Percentiles rank a stretch among this genome's conserved stretches.
These are phyloP conservation scores for Limenitis camilla DNA, from an alignment of 2,888 invertebrate species.

Conservation along the genomic window DNA sequence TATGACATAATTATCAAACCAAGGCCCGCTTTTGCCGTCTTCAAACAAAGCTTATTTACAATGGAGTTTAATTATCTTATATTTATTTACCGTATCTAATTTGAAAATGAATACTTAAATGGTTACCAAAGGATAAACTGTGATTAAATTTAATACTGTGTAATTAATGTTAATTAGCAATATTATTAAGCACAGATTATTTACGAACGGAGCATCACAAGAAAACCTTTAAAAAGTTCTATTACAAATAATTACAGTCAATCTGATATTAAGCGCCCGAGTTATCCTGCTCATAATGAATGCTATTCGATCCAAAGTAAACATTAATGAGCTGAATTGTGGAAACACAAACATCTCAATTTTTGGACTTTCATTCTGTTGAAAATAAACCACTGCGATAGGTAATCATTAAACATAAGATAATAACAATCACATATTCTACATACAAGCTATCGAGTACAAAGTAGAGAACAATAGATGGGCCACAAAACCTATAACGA, in stretches of 20 bases:
- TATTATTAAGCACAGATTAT: too few species aligned
- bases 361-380: background rate
- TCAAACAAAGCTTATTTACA: constrained; percentile 23
- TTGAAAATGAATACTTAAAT: constrained; percentile 9
- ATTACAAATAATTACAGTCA: too few species aligned
- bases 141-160: constrained; percentile 6
- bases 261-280: too few species aligned
- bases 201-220: too few species aligned
- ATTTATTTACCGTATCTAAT: constrained; percentile 14
- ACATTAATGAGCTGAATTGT: too few species aligned
- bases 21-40: constrained; percentile 24
- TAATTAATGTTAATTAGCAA: too few species aligned
- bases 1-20: constrained; percentile 30
- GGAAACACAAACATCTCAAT: background rate
- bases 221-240: too few species aligned
- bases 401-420: constrained; percentile 25
- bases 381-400: constrained; percentile 7
- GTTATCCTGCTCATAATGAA: too few species aligned
- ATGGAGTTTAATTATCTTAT: constrained; percentile 22
- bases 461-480: constrained; percentile 37
- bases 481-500: constrained; percentile 29
- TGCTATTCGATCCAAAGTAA: too few species aligned
- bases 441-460: constrained; percentile 31
- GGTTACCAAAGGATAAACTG: constrained; percentile 1
- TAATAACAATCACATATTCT: constrained; percentile 30